Evolutionary conservation across 37 sponge, comb jelly and placozoan species (phyloP).

Genomic region (Spongilla lacustris): DNA sequence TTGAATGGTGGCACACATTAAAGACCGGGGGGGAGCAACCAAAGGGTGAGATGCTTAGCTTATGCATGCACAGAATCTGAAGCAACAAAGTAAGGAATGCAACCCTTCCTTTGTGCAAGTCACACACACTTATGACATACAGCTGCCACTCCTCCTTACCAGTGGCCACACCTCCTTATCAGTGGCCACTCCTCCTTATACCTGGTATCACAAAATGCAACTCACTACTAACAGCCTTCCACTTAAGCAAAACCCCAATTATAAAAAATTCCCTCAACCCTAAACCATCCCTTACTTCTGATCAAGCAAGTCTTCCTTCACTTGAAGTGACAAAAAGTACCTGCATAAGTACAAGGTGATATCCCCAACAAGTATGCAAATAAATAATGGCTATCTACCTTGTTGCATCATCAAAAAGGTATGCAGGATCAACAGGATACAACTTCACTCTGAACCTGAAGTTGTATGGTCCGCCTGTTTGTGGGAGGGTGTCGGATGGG

Average conservation of each 20-base stretch:
- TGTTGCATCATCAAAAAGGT: constrained; percentile 82
- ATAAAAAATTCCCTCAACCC: no score
- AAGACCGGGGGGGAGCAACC: no score
- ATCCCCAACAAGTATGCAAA: no score
- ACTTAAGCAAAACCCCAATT: no score
- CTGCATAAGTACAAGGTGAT: constrained; percentile 8
- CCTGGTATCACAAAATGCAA: no score
- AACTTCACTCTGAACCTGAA: constrained; percentile 77
- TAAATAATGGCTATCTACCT: constrained; percentile 16
- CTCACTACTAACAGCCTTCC: no score
- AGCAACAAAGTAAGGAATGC: not conserved
- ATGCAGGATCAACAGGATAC: constrained; percentile 73
- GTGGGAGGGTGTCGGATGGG: not conserved
- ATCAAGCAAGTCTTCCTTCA: constrained; percentile 67
- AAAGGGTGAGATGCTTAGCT: constrained; percentile 37
- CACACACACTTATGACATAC: constrained; percentile 9
- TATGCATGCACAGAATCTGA: not conserved
- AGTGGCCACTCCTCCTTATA: no score
- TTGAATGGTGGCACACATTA: no score
- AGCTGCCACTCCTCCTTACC: no score
- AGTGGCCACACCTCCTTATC: no score
- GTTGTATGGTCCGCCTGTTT: constrained; percentile 48
- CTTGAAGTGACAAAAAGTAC: constrained; percentile 76
- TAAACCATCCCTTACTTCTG: constrained; percentile 27
- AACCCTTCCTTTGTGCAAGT: not conserved